A percentile compares a stretch with the other conserved stretches of the same genome.
Conservation (phyloP, 2,797 vertebrate species). For the Graptemys geographica region DNA sequence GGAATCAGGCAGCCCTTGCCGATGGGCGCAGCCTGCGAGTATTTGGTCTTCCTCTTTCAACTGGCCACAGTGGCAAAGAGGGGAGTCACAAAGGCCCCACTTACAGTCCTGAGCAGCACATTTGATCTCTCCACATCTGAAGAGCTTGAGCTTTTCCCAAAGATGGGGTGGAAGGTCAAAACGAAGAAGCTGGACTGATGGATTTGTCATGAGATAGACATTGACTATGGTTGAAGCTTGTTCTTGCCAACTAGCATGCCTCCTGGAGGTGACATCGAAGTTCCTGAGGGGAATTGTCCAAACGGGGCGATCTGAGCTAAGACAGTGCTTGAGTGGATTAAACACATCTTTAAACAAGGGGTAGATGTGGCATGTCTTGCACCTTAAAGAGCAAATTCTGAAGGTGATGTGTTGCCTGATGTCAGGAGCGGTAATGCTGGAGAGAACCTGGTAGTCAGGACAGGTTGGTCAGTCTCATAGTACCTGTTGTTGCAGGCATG, state of each 20-base stretch:
- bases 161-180: not conserved
- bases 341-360: not conserved
- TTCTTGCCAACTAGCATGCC: not conserved
- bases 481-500: not conserved
- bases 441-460: not conserved
- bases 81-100: not conserved
- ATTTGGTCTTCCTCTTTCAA: not conserved
- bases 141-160: not conserved
- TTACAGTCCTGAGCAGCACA: not conserved
- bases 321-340: not conserved
- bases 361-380: not conserved
- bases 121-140: not conserved
- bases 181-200: not conserved
- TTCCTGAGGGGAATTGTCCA: not conserved
- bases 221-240: not conserved
- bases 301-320: not conserved
- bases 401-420: not conserved
- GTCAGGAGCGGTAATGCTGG: not conserved
- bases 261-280: not conserved
- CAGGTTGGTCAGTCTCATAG: not conserved
- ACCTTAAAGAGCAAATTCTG: not conserved
- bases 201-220: not conserved
- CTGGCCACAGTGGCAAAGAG: not conserved
- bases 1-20: not conserved
- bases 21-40: not conserved